These are phyloP conservation scores for Fopius arisanus DNA, from an alignment of 1,140 invertebrate species.

Conservation along the genomic window DNA sequence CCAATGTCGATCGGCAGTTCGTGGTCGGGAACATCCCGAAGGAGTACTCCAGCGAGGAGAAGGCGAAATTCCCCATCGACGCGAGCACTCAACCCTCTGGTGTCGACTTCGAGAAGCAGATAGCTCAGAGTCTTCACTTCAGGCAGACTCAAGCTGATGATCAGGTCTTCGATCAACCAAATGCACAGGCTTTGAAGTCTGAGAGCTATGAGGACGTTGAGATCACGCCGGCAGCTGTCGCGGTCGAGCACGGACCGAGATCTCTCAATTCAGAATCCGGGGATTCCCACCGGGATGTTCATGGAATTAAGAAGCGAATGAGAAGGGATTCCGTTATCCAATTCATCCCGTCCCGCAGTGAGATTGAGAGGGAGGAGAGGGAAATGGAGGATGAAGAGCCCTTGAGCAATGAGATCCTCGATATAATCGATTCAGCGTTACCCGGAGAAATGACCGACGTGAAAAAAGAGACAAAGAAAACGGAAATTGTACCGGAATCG, in stretches of 20 bases:
- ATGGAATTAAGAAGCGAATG: background rate
- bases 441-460: constrained; percentile 36
- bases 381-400: constrained; percentile 46
- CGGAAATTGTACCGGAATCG: no score
- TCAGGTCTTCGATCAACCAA: constrained; percentile 28
- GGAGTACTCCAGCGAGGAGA: constrained; percentile 47
- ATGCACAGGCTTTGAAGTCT: constrained; percentile 38
- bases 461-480: constrained; percentile 20
- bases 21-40: constrained; percentile 59
- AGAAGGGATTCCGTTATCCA: constrained; percentile 52
- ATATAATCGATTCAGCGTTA: constrained; percentile 58
- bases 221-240: constrained; percentile 55
- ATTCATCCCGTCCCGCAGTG: constrained; percentile 53
- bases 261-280: constrained; percentile 47
- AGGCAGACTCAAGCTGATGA: constrained; percentile 30
- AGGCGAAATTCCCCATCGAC: constrained; percentile 17
- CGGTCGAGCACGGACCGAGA: constrained; percentile 65
- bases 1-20: constrained; percentile 52
- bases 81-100: constrained; percentile 14
- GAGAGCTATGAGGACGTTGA: constrained; percentile 49
- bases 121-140: constrained; percentile 44
- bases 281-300: constrained; percentile 20
- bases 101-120: constrained; percentile 35
- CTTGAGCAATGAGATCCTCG: constrained; percentile 59
- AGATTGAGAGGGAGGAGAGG: constrained; percentile 38